Percentiles rank a stretch among this genome's conserved stretches.
Evolutionary conservation across 1,140 invertebrate genomes (phyloP).

Genomic region (Drosophila sulfurigaster): DNA sequence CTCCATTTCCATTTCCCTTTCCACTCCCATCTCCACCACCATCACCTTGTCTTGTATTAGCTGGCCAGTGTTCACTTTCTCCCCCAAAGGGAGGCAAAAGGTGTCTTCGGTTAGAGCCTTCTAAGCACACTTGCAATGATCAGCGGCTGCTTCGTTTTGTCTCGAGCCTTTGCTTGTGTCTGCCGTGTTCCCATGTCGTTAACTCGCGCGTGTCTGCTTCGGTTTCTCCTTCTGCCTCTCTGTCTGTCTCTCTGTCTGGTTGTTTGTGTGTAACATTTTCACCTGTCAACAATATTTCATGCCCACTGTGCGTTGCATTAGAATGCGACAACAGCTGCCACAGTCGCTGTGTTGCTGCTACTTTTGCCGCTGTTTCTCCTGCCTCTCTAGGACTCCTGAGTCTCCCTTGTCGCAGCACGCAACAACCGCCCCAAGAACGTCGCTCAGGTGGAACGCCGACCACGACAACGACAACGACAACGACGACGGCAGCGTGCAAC

Average conservation of each 20-base stretch:
- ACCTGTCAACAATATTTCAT: constrained; percentile 82
- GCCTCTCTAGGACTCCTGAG: constrained; percentile 18
- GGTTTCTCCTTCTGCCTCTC: constrained; percentile 6
- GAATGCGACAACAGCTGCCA: constrained; percentile 73
- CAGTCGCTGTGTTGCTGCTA: constrained; percentile 23
- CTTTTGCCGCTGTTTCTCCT: constrained; percentile 5
- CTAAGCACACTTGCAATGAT: constrained; percentile 7
- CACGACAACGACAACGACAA: constrained; percentile 10
- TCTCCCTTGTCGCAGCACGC: constrained; percentile 39
- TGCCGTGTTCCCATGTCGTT: constrained; percentile 67
- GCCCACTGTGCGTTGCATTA: constrained; percentile 79
- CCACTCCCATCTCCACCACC: neutral
- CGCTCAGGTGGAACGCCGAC: constrained; percentile 73
- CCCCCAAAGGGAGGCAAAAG: constrained; percentile 1
- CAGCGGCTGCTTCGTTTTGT: neutral
- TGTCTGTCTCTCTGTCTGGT: constrained; percentile 15
- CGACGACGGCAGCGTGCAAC: constrained; percentile 53
- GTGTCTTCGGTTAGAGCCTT: constrained; percentile 4
- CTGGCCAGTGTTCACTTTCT: constrained; percentile 20
- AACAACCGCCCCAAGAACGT: constrained; percentile 51
- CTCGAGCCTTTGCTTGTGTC: constrained; percentile 12
- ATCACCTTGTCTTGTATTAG: constrained; percentile 21
- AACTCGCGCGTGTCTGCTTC: constrained; percentile 57
- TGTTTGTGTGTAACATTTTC: constrained; percentile 58
- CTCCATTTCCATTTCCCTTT: constrained; percentile 5